A percentile compares a stretch with the other conserved stretches of the same genome.
Conservation (phyloP, 2,113 vertebrate genomes). For the Saimiri boliviensis region DNA sequence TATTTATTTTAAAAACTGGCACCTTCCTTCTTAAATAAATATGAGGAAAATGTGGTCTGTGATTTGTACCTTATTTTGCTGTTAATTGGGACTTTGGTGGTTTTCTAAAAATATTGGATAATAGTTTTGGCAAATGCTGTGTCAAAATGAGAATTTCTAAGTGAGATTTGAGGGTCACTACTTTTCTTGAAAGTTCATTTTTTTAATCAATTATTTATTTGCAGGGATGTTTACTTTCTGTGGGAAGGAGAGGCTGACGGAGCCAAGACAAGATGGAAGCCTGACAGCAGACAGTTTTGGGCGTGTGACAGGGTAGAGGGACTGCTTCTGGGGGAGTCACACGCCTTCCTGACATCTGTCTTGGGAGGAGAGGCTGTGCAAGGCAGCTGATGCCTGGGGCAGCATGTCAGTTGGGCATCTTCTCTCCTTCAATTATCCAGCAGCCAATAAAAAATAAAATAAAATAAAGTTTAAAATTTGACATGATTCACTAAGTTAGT, state of each 20-base stretch:
- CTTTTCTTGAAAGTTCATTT: background rate
- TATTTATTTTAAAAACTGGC: background rate
- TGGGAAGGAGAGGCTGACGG: background rate
- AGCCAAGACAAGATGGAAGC: rapidly evolving
- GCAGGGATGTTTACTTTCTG: background rate
- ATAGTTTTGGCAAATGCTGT: background rate
- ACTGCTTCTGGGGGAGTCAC: background rate
- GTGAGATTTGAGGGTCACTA: background rate
- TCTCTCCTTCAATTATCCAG: conserved; percentile 66
- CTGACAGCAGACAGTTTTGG: background rate
- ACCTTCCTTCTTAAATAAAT: background rate
- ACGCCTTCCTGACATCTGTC: conserved; percentile 51
- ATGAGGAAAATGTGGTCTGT: rapidly evolving
- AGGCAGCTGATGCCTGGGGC: conserved; percentile 63
- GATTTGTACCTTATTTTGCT: background rate
- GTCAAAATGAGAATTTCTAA: background rate
- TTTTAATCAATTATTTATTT: background rate
- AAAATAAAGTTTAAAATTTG: conserved; percentile 62
- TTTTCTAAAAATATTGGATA: background rate
- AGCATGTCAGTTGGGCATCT: conserved; percentile 59
- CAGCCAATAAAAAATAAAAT: conserved; percentile 70
- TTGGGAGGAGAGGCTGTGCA: background rate
- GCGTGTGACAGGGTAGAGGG: conserved; percentile 37
- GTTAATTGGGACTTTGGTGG: background rate
- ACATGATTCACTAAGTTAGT: conserved; percentile 55